These are phyloP conservation scores for Tetragnatha montana DNA, from an alignment of 2,888 invertebrate genomes.

Conservation along the genomic window DNA sequence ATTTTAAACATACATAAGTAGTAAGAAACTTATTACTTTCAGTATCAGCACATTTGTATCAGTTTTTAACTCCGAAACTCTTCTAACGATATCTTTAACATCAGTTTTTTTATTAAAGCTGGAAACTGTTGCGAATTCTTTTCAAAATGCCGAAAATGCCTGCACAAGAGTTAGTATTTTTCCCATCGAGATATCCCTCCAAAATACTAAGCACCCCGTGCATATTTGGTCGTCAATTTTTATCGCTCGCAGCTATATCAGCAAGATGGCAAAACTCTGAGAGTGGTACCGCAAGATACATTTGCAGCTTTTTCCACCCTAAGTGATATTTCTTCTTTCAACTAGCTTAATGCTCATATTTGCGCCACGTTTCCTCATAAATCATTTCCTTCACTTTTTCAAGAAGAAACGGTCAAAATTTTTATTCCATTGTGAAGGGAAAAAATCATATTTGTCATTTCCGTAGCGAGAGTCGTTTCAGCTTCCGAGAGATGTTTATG, in stretches of 20 bases:
- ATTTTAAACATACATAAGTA: no score
- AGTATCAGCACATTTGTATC: no score
- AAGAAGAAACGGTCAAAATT: constrained; percentile 13
- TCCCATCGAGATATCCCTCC: not conserved
- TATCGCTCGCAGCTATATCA: constrained; percentile 9
- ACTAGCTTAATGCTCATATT: constrained; percentile 43
- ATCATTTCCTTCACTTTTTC: constrained; percentile 25
- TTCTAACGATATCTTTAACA: no score
- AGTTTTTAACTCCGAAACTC: no score
- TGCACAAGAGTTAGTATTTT: not conserved
- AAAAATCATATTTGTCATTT: constrained; percentile 34
- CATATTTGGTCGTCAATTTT: constrained; percentile 8
- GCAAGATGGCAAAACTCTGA: constrained; percentile 40
- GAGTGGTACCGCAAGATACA: constrained; percentile 9
- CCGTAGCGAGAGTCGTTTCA: not conserved
- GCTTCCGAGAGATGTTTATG: not conserved
- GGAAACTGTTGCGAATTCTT: no score
- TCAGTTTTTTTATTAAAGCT: no score
- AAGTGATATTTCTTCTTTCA: constrained; percentile 38
- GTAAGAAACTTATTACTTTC: no score
- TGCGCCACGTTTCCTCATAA: constrained; percentile 35
- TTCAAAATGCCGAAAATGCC: no score
- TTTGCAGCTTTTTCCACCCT: constrained; percentile 5
- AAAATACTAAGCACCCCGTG: not conserved
- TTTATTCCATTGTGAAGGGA: constrained; percentile 14